These are phyloP conservation scores for Parnassius smintheus DNA, from an alignment of 2,888 invertebrate genomes.

Conservation along the genomic window DNA sequence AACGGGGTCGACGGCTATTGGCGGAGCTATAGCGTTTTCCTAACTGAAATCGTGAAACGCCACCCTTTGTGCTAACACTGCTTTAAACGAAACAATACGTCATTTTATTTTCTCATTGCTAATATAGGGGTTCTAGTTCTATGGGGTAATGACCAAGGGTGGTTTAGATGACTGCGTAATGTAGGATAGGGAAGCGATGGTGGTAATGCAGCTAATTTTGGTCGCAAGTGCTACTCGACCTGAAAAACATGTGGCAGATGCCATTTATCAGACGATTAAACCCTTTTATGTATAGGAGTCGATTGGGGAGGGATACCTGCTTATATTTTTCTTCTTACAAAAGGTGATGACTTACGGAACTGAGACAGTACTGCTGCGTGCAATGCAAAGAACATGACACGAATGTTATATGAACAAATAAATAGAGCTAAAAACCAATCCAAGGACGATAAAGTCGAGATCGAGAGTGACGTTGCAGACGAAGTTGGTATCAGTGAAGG, in stretches of 20 bases:
- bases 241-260: neutral
- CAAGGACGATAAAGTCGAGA: too few species aligned
- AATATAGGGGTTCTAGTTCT: constrained; percentile 61
- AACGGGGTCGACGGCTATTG: constrained; percentile 56
- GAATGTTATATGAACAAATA: too few species aligned
- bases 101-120: constrained; percentile 64
- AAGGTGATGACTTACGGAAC: too few species aligned
- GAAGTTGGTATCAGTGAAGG: too few species aligned
- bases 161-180: constrained; percentile 29
- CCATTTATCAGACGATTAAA: too few species aligned
- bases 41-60: constrained; percentile 66
- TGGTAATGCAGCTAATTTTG: constrained; percentile 7
- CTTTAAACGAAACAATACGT: constrained; percentile 65
- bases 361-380: too few species aligned
- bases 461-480: too few species aligned
- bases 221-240: constrained; percentile 22
- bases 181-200: constrained; percentile 23
- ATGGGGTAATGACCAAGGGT: constrained; percentile 59
- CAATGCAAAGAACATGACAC: too few species aligned
- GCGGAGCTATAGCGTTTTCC: constrained; percentile 56
- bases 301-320: too few species aligned
- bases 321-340: too few species aligned
- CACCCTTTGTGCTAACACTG: constrained; percentile 63
- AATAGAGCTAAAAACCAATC: too few species aligned
- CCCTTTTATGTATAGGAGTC: too few species aligned